Conservation (phyloP, 1,140 invertebrate genomes). For the Harpegnathos saltator region DNA sequence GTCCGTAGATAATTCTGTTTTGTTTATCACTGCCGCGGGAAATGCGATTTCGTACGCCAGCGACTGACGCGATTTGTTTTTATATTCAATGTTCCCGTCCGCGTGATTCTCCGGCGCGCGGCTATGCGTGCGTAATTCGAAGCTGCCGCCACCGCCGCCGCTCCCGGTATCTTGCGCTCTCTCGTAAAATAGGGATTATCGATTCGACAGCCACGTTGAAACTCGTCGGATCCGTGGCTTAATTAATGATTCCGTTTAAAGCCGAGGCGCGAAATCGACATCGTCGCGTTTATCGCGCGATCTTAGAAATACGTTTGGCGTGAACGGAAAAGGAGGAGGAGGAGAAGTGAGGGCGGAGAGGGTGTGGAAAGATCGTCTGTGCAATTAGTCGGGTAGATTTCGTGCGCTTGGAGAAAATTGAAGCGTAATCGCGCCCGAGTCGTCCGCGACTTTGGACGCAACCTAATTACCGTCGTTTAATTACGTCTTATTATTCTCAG, state of each 20-base stretch:
- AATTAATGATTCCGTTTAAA: constrained; percentile 57
- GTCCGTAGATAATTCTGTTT: constrained; percentile 75
- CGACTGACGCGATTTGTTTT: constrained; percentile 61
- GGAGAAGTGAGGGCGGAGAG: no score
- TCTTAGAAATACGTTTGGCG: no score
- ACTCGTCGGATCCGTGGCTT: constrained; percentile 18
- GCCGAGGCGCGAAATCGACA: constrained; percentile 17
- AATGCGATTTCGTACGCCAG: constrained; percentile 71
- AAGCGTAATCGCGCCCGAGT: no score
- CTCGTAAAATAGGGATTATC: constrained; percentile 47
- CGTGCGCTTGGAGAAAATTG: no score
- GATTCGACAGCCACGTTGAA: constrained; percentile 52
- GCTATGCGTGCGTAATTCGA: constrained; percentile 48
- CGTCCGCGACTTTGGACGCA: no score
- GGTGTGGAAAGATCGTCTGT: background rate
- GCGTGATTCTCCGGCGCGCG: constrained; percentile 37
- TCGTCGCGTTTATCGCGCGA: background rate
- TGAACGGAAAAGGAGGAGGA: no score
- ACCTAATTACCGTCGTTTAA: no score
- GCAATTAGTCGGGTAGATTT: no score
- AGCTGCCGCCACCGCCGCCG: background rate
- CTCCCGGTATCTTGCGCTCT: constrained; percentile 41
- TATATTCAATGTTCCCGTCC: constrained; percentile 53
- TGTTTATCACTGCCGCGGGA: constrained; percentile 75
- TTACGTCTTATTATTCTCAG: no score